Conservation (phyloP, 2,797 vertebrate species). For the Lemur catta region DNA sequence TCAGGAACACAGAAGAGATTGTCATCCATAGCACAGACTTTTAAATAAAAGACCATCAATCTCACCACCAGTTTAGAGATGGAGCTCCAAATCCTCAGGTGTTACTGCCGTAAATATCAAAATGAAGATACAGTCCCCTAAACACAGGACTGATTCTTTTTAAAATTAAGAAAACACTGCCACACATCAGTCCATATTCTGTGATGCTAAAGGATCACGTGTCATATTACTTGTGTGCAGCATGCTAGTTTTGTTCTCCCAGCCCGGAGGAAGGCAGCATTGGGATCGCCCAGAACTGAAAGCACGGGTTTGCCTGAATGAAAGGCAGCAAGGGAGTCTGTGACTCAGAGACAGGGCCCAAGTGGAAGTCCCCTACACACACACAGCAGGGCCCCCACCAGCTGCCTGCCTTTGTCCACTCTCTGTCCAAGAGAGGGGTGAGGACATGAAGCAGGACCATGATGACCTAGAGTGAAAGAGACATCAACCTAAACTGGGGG, state of each 20-base stretch:
- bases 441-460: neutral
- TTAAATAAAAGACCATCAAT: neutral
- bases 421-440: neutral
- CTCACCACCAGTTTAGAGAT: neutral
- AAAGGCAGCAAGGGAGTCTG: neutral
- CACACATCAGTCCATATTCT: neutral
- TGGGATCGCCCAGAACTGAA: neutral
- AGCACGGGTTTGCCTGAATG: neutral
- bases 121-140: neutral
- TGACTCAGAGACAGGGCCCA: too few relatives aligned
- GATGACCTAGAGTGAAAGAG: neutral
- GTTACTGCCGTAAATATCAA: neutral
- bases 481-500: neutral
- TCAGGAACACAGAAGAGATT: neutral
- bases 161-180: neutral
- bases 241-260: neutral
- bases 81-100: neutral
- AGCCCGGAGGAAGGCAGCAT: neutral
- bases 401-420: neutral
- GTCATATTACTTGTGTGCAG: neutral
- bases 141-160: neutral
- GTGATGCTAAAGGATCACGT: neutral
- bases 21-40: neutral
- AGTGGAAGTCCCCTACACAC: neutral
- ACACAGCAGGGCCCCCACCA: rapidly evolving